A percentile compares a stretch with the other conserved stretches of the same genome.
phyloP scores from a whole-genome alignment of 2,888 invertebrate genomes.

The Conops quadrifasciatus region DNA sequence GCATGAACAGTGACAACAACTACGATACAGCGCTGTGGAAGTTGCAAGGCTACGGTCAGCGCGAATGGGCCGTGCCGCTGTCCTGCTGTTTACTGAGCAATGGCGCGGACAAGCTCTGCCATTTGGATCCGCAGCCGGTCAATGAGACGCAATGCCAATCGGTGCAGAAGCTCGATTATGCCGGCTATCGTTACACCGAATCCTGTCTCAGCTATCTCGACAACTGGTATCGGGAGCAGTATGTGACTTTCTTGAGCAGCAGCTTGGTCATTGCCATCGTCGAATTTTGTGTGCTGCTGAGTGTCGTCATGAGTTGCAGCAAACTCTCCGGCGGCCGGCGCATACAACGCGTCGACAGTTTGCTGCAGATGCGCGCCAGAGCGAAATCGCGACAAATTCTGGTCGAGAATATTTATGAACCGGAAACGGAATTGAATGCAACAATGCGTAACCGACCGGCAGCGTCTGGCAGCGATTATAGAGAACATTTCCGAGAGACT shows the following conservation, averaged over 20 bases:
- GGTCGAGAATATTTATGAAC: conserved; percentile 61
- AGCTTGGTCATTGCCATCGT: conserved; percentile 75
- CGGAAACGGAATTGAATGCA: conserved; percentile 54
- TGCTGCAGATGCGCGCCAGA: conserved; percentile 44
- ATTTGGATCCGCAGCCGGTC: conserved; percentile 79
- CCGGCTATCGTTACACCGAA: conserved; percentile 59
- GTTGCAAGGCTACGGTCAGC: conserved; percentile 76
- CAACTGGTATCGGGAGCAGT: conserved; percentile 81
- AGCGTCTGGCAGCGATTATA: neutral
- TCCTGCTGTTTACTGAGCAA: conserved; percentile 76
- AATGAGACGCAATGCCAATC: conserved; percentile 77
- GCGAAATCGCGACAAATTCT: conserved; percentile 54
- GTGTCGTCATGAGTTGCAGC: conserved; percentile 77
- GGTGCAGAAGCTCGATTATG: conserved; percentile 56
- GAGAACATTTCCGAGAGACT: conserved; percentile 57
- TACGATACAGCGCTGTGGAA: conserved; percentile 85
- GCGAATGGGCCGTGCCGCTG: conserved; percentile 74
- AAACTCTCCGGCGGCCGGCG: conserved; percentile 62
- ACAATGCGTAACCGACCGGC: conserved; percentile 36
- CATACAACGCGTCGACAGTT: conserved; percentile 40
- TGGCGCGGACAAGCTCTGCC: conserved; percentile 67
- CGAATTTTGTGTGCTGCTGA: conserved; percentile 76
- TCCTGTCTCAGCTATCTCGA: conserved; percentile 75
- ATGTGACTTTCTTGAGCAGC: conserved; percentile 73
- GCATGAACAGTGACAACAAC: conserved; percentile 79